A percentile compares a stretch with the other conserved stretches of the same genome.
phyloP scores from a whole-genome alignment of 37 sponge, comb jelly and placozoan genomes.

The Diacarnus erythraeanus region DNA sequence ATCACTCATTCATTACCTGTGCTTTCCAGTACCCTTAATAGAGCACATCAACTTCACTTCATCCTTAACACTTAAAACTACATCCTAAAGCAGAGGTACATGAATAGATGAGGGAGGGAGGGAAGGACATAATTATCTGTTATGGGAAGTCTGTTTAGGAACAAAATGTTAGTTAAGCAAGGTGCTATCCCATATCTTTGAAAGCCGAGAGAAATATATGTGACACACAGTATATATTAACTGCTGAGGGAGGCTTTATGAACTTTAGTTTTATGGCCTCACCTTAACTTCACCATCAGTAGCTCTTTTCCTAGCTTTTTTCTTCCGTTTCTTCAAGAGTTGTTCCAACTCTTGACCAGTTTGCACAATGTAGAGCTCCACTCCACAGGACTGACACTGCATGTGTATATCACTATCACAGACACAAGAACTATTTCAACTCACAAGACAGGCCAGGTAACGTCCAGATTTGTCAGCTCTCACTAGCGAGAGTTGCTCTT shows the following conservation, averaged over 20 bases:
- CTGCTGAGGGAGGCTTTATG: too few species aligned
- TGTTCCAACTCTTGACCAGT: conserved; percentile 56
- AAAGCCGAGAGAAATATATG: too few species aligned
- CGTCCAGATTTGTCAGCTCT: conserved; percentile 41
- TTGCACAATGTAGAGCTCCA: conserved; percentile 71
- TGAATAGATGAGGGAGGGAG: too few species aligned
- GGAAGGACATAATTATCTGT: too few species aligned
- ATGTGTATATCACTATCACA: not conserved
- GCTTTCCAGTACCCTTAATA: conserved; percentile 13
- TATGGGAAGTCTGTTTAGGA: too few species aligned
- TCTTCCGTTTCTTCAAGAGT: conserved; percentile 58
- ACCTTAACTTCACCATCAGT: not conserved
- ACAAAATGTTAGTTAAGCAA: too few species aligned
- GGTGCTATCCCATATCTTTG: too few species aligned
- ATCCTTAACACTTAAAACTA: not conserved
- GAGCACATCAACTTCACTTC: conserved; percentile 1
- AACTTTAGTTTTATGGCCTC: too few species aligned
- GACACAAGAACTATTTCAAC: not conserved
- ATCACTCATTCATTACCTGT: not conserved
- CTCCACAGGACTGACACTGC: conserved; percentile 2
- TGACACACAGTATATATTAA: too few species aligned
- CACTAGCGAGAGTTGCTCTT: not conserved
- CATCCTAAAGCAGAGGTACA: too few species aligned
- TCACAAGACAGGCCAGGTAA: conserved; percentile 49
- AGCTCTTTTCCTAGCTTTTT: conserved; percentile 49